Conservation (phyloP, 2,797 vertebrate species). For the Diplodus sargus region DNA sequence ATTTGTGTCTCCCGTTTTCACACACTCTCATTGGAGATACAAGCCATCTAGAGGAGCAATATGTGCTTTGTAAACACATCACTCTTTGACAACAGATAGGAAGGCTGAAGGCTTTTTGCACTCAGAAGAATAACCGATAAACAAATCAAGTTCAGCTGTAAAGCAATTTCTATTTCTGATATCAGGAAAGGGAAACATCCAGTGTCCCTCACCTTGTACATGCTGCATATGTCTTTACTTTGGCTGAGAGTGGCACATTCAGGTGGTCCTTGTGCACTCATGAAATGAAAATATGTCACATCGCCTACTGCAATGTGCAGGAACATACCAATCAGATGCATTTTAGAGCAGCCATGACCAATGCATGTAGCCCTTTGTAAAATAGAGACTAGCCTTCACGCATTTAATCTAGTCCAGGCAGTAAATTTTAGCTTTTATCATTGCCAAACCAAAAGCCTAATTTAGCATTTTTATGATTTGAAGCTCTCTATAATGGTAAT, state of each 20-base stretch:
- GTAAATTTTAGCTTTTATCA: conserved; percentile 38
- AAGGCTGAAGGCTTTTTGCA: conserved; percentile 51
- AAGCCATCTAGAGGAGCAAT: conserved; percentile 44
- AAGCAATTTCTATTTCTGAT: conserved; percentile 58
- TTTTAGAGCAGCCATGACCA: not conserved
- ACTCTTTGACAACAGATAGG: conserved; percentile 63
- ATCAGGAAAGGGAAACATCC: conserved; percentile 35
- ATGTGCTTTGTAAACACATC: conserved; percentile 65
- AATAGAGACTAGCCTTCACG: not conserved
- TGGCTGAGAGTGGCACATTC: conserved; percentile 18
- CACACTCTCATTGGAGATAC: conserved; percentile 46
- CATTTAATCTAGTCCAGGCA: conserved; percentile 10
- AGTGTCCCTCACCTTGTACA: conserved; percentile 8
- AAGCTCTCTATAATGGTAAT: conserved; percentile 70
- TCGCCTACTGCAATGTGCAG: not conserved
- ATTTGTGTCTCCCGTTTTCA: conserved; percentile 55
- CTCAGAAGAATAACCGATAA: conserved; percentile 65
- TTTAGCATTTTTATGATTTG: conserved; percentile 61
- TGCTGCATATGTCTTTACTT: conserved; percentile 16
- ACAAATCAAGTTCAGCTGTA: conserved; percentile 61
- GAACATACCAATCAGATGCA: conserved; percentile 10
- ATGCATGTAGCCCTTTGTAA: not conserved
- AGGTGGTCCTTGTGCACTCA: conserved; percentile 30
- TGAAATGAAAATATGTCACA: conserved; percentile 27
- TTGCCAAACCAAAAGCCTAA: conserved; percentile 58